These are phyloP conservation scores for Ploceus nigricollis DNA, from an alignment of 2,113 vertebrate genomes.

Conservation along the genomic window DNA sequence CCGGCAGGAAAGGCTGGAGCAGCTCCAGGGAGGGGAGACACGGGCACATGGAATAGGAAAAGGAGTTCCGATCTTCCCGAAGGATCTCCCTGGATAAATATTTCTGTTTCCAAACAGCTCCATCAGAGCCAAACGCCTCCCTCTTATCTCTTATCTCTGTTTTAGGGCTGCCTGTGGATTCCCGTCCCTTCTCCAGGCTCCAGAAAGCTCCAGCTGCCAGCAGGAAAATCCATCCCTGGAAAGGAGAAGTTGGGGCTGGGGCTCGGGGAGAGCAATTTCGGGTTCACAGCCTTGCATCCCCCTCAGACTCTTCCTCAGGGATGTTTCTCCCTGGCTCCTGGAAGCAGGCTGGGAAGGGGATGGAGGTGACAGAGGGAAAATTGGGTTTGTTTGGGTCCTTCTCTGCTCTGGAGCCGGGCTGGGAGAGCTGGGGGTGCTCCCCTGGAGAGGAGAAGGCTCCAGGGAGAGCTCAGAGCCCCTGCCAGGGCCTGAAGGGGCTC, in stretches of 20 bases:
- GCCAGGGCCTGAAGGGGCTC: background rate
- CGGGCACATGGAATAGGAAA: background rate
- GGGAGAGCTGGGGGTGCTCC: background rate
- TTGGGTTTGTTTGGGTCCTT: no score
- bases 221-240: background rate
- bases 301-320: background rate
- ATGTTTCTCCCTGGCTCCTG: background rate
- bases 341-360: background rate
- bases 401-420: background rate
- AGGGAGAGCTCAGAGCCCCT: background rate
- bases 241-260: background rate
- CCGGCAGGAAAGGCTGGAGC: background rate
- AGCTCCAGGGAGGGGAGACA: background rate
- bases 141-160: background rate
- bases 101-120: background rate
- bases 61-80: background rate
- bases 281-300: fast-evolving
- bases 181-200: background rate
- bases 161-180: background rate
- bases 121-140: no score
- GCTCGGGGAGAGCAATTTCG: fast-evolving
- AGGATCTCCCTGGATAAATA: no score
- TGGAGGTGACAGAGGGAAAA: background rate
- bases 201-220: background rate
- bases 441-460: background rate